Evolutionary conservation across 2,888 invertebrate species (phyloP), one percentile per base, ranked within the genome.

Genomic region (Sarcophaga variegata): DNA sequence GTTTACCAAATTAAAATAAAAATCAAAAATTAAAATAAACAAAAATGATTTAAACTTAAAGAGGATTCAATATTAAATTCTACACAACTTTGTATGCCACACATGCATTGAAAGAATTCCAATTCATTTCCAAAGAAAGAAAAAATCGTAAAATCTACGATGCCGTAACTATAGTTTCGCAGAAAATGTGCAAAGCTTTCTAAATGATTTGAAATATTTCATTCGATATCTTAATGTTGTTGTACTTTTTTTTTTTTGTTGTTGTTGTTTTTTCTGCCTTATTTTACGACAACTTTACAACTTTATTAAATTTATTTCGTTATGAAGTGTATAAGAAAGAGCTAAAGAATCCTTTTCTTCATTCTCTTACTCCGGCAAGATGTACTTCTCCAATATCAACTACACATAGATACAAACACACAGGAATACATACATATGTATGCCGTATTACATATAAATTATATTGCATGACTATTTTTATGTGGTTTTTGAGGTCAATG

Each of bases 401-500:
- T 2, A 67, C 14, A 59, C 27, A 47, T 47, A 11, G 6, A 37
- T 11, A 64, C 70, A 63, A 12, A 22, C 47, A 75, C 74, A 70
- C 47, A 69, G 8, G 59, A 14, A 45, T 49, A 49, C 49, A 14
- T 49, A 49, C 0, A 49, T 49, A 49, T 14, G 4, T 14, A 49
- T 54, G 10, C 8, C 37, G 54, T 54, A 54, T 0, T 54, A 54
- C 54, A 4, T 17, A 17, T 17, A 54, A 14, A 54, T 54, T 54
- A 14, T 17, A 54, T 54, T 54, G 12, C 54, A 14, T 83, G 49
- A 69, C 62, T 72, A 63, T 69, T 77, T 63, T 63, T 86, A 60
- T 76, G 66, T 66, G 62, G 67, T 59, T 78, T 54, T 76, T 83
- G 88, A 85, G 88, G 88, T 91, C 91, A 89, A 88, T 90, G 91